phyloP scores from a whole-genome alignment of 2,113 vertebrate genomes.

The Leptobrachium leishanense region DNA sequence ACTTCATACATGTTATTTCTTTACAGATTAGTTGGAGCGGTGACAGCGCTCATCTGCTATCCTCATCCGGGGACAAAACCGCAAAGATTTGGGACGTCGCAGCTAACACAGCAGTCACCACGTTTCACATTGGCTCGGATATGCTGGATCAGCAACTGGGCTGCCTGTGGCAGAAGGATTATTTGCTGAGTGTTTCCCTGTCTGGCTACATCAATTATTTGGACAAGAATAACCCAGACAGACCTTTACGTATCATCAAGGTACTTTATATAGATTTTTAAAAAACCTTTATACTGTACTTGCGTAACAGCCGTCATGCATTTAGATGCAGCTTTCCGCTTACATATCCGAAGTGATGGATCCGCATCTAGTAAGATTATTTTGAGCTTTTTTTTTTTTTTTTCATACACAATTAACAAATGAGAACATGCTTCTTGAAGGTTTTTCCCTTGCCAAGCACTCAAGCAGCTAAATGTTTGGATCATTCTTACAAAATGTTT shows the following conservation, averaged over 20 bases:
- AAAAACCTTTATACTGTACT: not conserved
- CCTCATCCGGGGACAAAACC: slow-evolving; percentile 93
- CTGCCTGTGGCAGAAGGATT: slow-evolving; percentile 92
- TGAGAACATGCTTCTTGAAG: too few relatives aligned
- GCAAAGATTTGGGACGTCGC: slow-evolving; percentile 93
- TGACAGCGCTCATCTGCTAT: slow-evolving; percentile 87
- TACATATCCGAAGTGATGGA: too few relatives aligned
- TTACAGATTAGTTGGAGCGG: slow-evolving; percentile 84
- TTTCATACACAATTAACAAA: not conserved
- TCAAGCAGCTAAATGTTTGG: too few relatives aligned
- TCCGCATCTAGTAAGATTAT: too few relatives aligned
- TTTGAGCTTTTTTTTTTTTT: not conserved
- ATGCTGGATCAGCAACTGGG: slow-evolving; percentile 94
- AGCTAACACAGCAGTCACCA: slow-evolving; percentile 76
- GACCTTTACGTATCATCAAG: slow-evolving; percentile 85
- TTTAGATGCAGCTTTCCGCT: too few relatives aligned
- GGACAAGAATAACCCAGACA: slow-evolving; percentile 92
- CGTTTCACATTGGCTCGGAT: slow-evolving; percentile 85
- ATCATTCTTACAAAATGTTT: too few relatives aligned
- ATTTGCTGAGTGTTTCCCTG: slow-evolving; percentile 87
- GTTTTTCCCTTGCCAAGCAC: too few relatives aligned
- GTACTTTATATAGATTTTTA: slow-evolving; percentile 60
- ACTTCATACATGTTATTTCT: too few relatives aligned
- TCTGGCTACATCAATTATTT: slow-evolving; percentile 96
- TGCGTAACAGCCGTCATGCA: too few relatives aligned